Conservation (phyloP, 1,140 invertebrate species). For the Temnothorax curvispinosus region DNA sequence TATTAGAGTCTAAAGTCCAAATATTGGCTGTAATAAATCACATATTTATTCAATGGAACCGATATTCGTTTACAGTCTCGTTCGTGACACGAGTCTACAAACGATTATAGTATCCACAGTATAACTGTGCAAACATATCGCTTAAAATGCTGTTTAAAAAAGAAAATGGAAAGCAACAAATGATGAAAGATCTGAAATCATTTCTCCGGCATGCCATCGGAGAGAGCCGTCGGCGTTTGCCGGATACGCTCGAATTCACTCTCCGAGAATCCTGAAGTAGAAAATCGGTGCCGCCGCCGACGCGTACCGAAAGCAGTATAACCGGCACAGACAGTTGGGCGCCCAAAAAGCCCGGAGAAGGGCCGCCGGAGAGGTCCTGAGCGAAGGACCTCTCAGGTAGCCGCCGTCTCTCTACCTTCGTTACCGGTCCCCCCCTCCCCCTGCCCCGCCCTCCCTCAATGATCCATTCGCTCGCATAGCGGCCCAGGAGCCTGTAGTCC, state of each 20-base stretch:
- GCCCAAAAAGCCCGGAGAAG: constrained; percentile 61
- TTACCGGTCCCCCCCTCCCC: constrained; percentile 40
- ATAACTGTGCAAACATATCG: neutral
- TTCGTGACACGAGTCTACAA: neutral
- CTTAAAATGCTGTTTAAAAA: neutral
- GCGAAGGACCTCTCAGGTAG: constrained; percentile 71
- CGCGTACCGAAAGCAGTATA: constrained; percentile 50
- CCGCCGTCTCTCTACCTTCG: constrained; percentile 64
- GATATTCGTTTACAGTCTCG: neutral
- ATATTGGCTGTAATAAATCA: neutral
- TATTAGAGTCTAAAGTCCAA: neutral
- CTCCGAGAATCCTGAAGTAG: constrained; percentile 33
- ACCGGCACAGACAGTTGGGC: constrained; percentile 72
- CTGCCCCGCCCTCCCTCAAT: neutral
- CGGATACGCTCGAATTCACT: constrained; percentile 15
- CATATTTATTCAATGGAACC: neutral
- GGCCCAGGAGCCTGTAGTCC: constrained; percentile 29
- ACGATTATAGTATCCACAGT: neutral
- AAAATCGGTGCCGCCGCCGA: constrained; percentile 63
- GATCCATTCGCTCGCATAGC: constrained; percentile 29
- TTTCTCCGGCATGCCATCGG: neutral
- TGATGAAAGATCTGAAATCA: neutral
- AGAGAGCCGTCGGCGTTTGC: neutral
- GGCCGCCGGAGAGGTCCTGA: neutral
- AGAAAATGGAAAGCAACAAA: neutral